phyloP scores from a whole-genome alignment of 1,140 invertebrate genomes.

The Pissodes strobi region DNA sequence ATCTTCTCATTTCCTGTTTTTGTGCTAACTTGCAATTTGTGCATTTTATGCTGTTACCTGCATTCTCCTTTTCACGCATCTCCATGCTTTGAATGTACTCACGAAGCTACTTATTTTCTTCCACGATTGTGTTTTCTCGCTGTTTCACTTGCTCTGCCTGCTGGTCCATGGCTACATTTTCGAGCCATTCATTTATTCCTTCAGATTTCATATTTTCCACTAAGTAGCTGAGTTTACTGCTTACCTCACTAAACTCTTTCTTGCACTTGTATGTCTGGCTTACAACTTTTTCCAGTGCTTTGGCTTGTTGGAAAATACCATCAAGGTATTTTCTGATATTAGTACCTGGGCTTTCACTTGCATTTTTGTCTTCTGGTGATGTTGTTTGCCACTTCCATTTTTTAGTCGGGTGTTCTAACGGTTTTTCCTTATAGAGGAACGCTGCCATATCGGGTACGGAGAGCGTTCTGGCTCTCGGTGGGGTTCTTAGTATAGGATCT shows the following conservation, averaged over 20 bases:
- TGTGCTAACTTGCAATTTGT: no score
- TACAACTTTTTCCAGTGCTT: slow-evolving; percentile 1
- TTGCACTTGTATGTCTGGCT: slow-evolving; percentile 1
- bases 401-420: no score
- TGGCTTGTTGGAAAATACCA: neutral
- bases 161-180: neutral
- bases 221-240: neutral
- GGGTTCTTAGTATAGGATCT: no score
- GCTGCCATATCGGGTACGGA: no score
- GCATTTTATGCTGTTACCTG: no score
- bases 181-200: neutral
- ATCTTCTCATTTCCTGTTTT: no score
- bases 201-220: neutral
- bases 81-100: neutral
- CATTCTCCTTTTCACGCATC: no score
- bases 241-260: neutral
- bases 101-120: slow-evolving; percentile 4
- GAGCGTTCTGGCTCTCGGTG: no score
- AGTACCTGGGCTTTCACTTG: no score
- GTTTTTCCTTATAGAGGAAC: no score
- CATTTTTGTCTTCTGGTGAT: no score
- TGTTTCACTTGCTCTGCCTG: neutral
- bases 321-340: neutral
- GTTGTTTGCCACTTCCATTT: no score
- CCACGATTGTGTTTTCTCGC: neutral